These are phyloP conservation scores for Martes flavigula DNA, from an alignment of 2,797 vertebrate genomes.

Conservation along the genomic window DNA sequence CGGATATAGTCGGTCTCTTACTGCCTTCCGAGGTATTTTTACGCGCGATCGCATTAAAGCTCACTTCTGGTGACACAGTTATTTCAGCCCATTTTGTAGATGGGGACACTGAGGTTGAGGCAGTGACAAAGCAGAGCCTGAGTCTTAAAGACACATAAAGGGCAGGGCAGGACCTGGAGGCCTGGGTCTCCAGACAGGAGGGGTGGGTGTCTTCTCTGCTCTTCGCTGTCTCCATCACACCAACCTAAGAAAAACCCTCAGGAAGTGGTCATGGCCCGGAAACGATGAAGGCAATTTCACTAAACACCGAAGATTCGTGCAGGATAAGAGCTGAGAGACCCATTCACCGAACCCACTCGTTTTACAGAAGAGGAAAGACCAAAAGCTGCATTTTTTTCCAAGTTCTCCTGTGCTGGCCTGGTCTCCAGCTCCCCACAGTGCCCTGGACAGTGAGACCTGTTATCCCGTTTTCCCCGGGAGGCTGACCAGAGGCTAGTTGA, in stretches of 20 bases:
- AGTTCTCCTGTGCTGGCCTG: background rate
- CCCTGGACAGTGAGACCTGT: background rate
- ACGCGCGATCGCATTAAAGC: background rate
- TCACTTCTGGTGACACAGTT: background rate
- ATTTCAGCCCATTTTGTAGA: background rate
- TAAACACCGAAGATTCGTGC: background rate
- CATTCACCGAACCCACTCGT: background rate
- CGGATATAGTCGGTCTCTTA: background rate
- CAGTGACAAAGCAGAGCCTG: background rate
- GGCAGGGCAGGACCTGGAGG: background rate
- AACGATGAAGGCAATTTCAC: background rate
- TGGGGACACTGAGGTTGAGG: background rate
- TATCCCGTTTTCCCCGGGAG: background rate
- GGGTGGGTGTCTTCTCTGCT: rapidly evolving
- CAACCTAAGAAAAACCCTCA: background rate
- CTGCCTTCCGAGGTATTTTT: background rate
- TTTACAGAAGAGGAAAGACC: background rate
- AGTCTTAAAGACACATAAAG: background rate
- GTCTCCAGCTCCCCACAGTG: background rate
- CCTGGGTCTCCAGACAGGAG: background rate
- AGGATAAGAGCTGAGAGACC: background rate
- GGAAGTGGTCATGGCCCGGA: background rate
- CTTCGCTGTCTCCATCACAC: background rate
- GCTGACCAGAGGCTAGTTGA: background rate
- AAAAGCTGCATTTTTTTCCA: background rate